A percentile compares a stretch with the other conserved stretches of the same genome.
These are phyloP conservation scores for Centropristis striata DNA, from an alignment of 2,113 vertebrate genomes.

Conservation along the genomic window DNA sequence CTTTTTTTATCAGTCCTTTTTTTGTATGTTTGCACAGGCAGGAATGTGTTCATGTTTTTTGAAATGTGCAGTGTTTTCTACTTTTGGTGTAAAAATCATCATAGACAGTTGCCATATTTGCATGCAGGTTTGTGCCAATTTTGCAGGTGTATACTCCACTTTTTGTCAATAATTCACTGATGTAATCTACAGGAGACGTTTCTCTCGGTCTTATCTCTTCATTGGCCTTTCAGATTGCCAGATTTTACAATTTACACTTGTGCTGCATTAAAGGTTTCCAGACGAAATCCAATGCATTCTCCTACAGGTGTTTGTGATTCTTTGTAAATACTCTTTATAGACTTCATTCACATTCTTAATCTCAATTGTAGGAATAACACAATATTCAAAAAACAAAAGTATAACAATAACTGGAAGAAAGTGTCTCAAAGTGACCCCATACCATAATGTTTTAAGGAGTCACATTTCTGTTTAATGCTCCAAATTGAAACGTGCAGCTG, in stretches of 20 bases:
- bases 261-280: constrained; percentile 50
- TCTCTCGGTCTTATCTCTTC: constrained; percentile 33
- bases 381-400: background rate
- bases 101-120: constrained; percentile 62
- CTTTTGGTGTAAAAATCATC: constrained; percentile 49
- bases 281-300: background rate
- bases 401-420: background rate
- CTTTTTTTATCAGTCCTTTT: constrained; percentile 13
- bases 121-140: constrained; percentile 74
- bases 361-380: background rate
- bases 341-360: background rate
- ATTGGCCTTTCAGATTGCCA: constrained; percentile 11
- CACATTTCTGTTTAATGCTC: background rate
- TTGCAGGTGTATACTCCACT: constrained; percentile 42
- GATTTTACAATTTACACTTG: constrained; percentile 35
- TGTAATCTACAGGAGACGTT: constrained; percentile 24
- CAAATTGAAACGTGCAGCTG: constrained; percentile 8
- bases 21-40: constrained; percentile 26
- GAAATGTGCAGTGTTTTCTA: constrained; percentile 55
- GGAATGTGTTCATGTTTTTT: constrained; percentile 32
- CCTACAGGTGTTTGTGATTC: constrained; percentile 1
- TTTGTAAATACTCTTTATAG: background rate
- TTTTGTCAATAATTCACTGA: constrained; percentile 30
- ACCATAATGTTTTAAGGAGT: background rate
- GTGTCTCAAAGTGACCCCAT: background rate